Evolutionary conservation across 2,888 invertebrate species (phyloP).

Genomic region (Sarcophaga carnaria): DNA sequence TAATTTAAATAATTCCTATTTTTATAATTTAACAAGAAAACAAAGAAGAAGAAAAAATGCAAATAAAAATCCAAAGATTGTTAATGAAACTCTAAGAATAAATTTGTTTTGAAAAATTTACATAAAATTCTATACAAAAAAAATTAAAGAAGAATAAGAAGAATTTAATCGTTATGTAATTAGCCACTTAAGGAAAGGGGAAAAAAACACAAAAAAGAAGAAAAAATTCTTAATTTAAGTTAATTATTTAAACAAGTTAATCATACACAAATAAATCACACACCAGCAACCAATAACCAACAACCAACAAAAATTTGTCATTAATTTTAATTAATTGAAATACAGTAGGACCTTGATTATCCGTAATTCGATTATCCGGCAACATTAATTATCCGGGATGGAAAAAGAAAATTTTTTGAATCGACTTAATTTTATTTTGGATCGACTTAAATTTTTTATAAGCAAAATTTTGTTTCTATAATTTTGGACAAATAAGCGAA

Average conservation of each 20-base stretch:
- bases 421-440: no score
- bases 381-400: no score
- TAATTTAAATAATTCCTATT: slow-evolving; percentile 24
- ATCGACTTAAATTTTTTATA: no score
- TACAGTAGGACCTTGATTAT: no score
- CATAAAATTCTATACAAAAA: slow-evolving; percentile 17
- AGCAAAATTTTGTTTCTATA: no score
- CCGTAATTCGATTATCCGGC: no score
- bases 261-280: slow-evolving; percentile 11
- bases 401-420: no score
- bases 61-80: slow-evolving; percentile 2
- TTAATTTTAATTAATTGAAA: background rate
- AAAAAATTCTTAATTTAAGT: slow-evolving; percentile 15
- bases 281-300: background rate
- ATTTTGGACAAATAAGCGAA: no score
- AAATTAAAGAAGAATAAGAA: slow-evolving; percentile 1
- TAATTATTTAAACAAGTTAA: slow-evolving; percentile 45
- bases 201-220: background rate
- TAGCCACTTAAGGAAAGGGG: slow-evolving; percentile 22
- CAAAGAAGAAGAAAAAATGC: background rate
- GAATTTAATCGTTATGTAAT: slow-evolving; percentile 17
- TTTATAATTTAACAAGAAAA: background rate
- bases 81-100: slow-evolving; percentile 32
- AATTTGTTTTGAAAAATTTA: slow-evolving; percentile 10
- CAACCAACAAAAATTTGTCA: background rate